Percentiles rank a stretch among this genome's conserved stretches.
Conservation (phyloP, 2,797 vertebrate genomes). For the Rhinoraja longicauda region DNA sequence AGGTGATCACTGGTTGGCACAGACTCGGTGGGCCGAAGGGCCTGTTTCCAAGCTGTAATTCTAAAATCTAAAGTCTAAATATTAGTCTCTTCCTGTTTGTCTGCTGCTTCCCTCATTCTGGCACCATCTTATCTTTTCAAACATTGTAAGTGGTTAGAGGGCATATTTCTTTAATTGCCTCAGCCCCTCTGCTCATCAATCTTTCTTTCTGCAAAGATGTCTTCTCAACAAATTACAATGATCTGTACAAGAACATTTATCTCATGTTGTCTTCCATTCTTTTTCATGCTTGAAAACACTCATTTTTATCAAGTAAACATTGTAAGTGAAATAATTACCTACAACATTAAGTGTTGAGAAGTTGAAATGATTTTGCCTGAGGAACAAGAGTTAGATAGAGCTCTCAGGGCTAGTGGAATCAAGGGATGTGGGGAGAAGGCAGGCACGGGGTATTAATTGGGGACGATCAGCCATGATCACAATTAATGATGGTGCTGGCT, state of each 20-base stretch:
- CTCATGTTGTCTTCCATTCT: not conserved
- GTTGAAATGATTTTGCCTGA: not conserved
- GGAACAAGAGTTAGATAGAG: too few species aligned
- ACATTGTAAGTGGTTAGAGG: not conserved
- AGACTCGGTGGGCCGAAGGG: too few species aligned
- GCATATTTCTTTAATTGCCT: not conserved
- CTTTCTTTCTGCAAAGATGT: not conserved
- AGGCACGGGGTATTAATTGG: too few species aligned
- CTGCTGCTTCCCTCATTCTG: not conserved
- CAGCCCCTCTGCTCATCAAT: not conserved
- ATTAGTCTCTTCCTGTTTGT: not conserved
- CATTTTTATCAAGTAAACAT: not conserved
- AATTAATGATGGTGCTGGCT: too few species aligned
- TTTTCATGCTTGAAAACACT: too few species aligned
- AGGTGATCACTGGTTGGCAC: too few species aligned
- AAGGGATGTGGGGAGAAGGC: too few species aligned
- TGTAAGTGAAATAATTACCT: not conserved
- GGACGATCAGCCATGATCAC: too few species aligned
- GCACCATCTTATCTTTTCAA: not conserved
- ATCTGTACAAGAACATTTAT: not conserved
- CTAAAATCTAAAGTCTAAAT: too few species aligned
- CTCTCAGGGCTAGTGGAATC: too few species aligned
- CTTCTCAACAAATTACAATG: not conserved
- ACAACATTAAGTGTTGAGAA: not conserved
- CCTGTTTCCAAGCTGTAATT: too few species aligned